Evolutionary conservation across 2,888 invertebrate genomes (phyloP), one percentile per base, ranked within the genome.

Genomic region (Cylindroiulus punctatus): DNA sequence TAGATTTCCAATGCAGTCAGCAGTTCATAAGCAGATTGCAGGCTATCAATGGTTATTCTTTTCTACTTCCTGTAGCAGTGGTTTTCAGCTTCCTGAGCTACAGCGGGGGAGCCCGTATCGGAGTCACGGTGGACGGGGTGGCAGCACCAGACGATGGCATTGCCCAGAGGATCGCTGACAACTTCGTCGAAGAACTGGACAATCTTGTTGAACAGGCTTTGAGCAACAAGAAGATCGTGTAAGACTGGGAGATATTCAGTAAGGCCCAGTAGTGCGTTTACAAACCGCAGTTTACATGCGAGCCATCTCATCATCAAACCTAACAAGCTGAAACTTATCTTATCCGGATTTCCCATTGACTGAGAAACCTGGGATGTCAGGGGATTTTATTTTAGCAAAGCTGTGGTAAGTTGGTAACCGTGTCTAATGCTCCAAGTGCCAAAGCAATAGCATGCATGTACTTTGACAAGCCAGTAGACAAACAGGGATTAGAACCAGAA

Each of bases 91-190:
- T 76, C 76, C 17, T 76, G 76, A 76, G 76, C 26, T 76, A 76
- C 76, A 83, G 26, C 26, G 83, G 83, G 10, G 40, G 83, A 40
- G 83, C 44, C n/a, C n/a, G 83, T 22, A 83, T 83, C 19, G 83
- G 83, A 26, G 83, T 83, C 40, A 40, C 83, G 22, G 83, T 83
- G n/a, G 83, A 83, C 83, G 42, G 42, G n/a, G 42, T 44, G 44
- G 83, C 42, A 26, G 83, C 83, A 22, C 44, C 44, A 4, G n/a
- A 83, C 36, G 83, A 83, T 83, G 17, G 76, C 30, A 76, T 76
- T 17, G 76, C 76, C 1, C 76, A 76, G 30, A 26, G 17, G 76
- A 30, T 76, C 30, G 76, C 76, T 17, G 10, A 76, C 14, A 14
- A 30, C 14, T 76, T 76, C 17, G 76, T 76, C 14, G 76, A 76